These are phyloP conservation scores for Cotesia chilonis DNA, from an alignment of 1,140 invertebrate genomes.

Conservation along the genomic window DNA sequence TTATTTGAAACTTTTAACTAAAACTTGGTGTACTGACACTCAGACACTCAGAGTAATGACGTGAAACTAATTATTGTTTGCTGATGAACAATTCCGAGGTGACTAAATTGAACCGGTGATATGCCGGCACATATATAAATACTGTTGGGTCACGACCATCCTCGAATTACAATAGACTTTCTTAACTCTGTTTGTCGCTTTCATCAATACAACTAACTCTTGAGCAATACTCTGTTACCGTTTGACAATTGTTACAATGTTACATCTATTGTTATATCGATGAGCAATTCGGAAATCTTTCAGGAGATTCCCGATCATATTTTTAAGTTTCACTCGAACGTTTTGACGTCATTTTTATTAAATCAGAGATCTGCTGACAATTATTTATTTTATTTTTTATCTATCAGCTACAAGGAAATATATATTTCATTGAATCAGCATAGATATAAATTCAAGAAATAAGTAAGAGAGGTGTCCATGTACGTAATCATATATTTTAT, in stretches of 20 bases:
- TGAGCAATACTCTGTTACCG: conserved; percentile 60
- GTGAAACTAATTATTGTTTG: conserved; percentile 52
- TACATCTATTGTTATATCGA: conserved; percentile 39
- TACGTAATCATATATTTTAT: no score
- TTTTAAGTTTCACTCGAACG: no score
- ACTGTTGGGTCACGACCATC: conserved; percentile 63
- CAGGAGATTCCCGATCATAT: neutral
- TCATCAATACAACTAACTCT: conserved; percentile 58
- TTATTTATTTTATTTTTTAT: no score
- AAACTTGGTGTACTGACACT: conserved; percentile 13
- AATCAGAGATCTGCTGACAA: no score
- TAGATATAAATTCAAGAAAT: no score
- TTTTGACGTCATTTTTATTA: no score
- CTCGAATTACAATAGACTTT: conserved; percentile 68
- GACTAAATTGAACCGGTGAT: conserved; percentile 59
- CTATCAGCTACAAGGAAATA: no score
- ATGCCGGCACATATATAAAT: conserved; percentile 65
- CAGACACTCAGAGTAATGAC: conserved; percentile 6
- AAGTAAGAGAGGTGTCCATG: no score
- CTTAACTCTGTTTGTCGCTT: conserved; percentile 56
- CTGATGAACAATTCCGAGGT: conserved; percentile 52
- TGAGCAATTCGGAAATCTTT: conserved; percentile 17
- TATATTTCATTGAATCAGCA: no score
- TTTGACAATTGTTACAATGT: conserved; percentile 50
- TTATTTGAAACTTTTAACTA: conserved; percentile 41